Evolutionary conservation across 1,140 invertebrate genomes (phyloP).

Genomic region (Cataglyphis hispanica): DNA sequence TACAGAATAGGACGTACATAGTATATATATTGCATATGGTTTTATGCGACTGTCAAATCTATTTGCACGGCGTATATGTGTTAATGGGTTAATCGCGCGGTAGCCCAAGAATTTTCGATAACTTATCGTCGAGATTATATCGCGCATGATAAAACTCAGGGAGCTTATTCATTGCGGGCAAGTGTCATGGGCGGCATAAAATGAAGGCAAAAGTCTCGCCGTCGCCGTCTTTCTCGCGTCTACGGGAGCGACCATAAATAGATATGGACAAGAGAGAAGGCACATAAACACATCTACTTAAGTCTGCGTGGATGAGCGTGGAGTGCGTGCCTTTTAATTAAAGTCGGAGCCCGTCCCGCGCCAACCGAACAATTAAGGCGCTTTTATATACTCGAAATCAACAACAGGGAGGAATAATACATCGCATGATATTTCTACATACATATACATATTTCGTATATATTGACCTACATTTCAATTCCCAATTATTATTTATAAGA

Average conservation of each 20-base stretch:
- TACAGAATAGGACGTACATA: neutral
- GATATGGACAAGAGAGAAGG: slow-evolving; percentile 13
- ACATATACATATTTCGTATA: neutral
- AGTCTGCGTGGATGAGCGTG: neutral
- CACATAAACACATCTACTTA: slow-evolving; percentile 55
- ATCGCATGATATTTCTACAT: neutral
- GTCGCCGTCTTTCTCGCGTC: slow-evolving; percentile 38
- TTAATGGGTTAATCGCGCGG: slow-evolving; percentile 23
- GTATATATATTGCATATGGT: neutral
- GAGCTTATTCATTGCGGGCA: slow-evolving; percentile 55
- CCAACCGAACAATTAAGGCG: slow-evolving; percentile 6
- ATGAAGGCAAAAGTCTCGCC: slow-evolving; percentile 39
- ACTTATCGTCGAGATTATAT: slow-evolving; percentile 20
- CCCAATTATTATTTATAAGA: neutral
- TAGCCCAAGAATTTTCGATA: neutral
- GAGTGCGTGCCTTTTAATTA: slow-evolving; percentile 51
- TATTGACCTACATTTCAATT: slow-evolving; percentile 22
- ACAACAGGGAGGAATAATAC: neutral
- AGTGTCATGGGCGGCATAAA: slow-evolving; percentile 35
- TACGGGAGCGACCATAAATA: slow-evolving; percentile 45
- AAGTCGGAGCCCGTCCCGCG: neutral
- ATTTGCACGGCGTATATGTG: slow-evolving; percentile 3
- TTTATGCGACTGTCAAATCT: neutral
- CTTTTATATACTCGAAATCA: slow-evolving; percentile 3
- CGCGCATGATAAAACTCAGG: slow-evolving; percentile 15